phyloP scores from a whole-genome alignment of 2,113 vertebrate species.

The Pachyramphus minor region DNA sequence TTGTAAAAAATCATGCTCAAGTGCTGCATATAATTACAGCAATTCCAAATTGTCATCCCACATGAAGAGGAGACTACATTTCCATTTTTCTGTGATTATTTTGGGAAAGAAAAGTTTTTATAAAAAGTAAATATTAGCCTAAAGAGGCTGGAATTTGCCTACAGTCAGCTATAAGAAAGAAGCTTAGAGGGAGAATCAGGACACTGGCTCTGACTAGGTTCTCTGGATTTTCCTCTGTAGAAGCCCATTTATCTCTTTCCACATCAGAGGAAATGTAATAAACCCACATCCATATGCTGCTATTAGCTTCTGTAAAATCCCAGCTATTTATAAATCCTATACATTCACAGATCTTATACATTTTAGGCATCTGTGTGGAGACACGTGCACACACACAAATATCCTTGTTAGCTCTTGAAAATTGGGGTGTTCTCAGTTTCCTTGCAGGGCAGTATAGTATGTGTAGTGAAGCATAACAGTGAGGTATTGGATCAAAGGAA shows the following conservation, averaged over 20 bases:
- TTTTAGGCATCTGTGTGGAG: neutral
- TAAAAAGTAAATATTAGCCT: neutral
- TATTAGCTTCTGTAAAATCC: neutral
- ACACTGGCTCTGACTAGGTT: neutral
- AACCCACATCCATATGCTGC: neutral
- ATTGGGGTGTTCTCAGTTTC: neutral
- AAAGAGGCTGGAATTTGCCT: neutral
- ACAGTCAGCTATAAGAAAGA: neutral
- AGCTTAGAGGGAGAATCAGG: neutral
- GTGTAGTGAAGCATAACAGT: neutral
- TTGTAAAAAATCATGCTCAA: neutral
- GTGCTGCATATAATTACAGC: neutral
- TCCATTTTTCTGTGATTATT: conserved; percentile 23
- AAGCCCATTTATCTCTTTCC: neutral
- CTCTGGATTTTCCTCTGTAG: neutral
- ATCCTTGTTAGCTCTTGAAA: neutral
- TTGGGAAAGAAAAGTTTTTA: neutral
- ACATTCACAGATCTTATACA: neutral
- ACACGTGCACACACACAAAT: neutral
- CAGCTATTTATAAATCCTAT: neutral
- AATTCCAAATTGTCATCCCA: neutral
- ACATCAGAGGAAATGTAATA: neutral
- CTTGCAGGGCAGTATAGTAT: neutral
- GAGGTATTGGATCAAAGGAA: neutral
- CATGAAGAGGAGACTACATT: neutral